These are phyloP conservation scores for Caenorhabditis sp. DNA, from an alignment of 2,888 invertebrate genomes.

Conservation along the genomic window DNA sequence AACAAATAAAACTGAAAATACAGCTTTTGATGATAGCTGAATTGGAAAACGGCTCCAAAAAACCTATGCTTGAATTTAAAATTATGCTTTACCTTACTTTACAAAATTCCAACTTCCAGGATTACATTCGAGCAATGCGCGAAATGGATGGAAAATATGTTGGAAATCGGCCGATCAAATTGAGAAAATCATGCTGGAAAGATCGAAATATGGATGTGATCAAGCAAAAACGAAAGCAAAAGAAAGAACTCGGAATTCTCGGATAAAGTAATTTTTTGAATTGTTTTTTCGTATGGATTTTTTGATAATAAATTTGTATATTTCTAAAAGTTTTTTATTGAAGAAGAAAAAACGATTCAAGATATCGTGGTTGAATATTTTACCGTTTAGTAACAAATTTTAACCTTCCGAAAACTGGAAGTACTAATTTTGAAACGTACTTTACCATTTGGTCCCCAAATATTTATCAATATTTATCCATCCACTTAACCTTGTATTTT, in stretches of 20 bases:
- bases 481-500: too few relatives aligned
- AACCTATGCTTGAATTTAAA: too few relatives aligned
- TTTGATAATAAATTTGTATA: not conserved
- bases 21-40: too few relatives aligned
- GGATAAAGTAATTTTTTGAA: not conserved
- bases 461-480: too few relatives aligned
- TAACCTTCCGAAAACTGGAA: too few relatives aligned
- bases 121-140: conserved; percentile 97
- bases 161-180: conserved; percentile 95
- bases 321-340: not conserved
- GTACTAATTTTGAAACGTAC: too few relatives aligned
- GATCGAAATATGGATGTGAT: conserved; percentile 87
- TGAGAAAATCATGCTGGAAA: conserved; percentile 95
- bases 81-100: too few relatives aligned
- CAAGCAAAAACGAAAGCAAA: conserved; percentile 93
- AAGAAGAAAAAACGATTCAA: not conserved
- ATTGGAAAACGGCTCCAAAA: too few relatives aligned
- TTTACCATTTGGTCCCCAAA: too few relatives aligned
- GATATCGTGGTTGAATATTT: not conserved
- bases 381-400: too few relatives aligned
- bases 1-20: too few relatives aligned
- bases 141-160: conserved; percentile 99
- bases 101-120: too few relatives aligned
- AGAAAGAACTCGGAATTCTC: conserved; percentile 79
- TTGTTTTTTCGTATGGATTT: not conserved